Conservation (phyloP, 2,888 invertebrate genomes). For the Noctua janthina region DNA sequence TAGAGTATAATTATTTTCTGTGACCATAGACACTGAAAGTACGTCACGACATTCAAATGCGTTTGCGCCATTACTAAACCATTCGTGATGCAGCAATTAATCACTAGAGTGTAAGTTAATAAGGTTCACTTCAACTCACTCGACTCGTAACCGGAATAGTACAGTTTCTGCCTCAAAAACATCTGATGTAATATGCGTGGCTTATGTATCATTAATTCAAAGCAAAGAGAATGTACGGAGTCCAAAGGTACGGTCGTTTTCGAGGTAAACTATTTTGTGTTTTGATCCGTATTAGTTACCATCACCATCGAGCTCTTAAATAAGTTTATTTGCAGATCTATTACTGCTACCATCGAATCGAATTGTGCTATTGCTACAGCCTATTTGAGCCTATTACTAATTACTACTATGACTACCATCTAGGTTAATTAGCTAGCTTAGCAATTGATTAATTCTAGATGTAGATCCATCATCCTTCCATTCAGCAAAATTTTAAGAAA, state of each 20-base stretch:
- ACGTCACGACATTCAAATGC: conserved; percentile 45
- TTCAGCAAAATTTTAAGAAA: no score
- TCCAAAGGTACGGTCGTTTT: conserved; percentile 23
- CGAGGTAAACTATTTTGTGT: conserved; percentile 28
- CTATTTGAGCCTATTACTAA: background rate
- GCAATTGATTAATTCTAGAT: background rate
- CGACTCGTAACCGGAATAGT: conserved; percentile 34
- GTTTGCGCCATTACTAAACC: conserved; percentile 21
- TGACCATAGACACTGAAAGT: conserved; percentile 10
- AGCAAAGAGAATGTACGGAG: conserved; percentile 51
- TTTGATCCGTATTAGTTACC: conserved; percentile 1
- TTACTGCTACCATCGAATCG: background rate
- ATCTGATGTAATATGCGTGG: conserved; percentile 53
- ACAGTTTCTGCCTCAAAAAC: conserved; percentile 44
- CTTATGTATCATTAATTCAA: conserved; percentile 44
- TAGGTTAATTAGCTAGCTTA: background rate
- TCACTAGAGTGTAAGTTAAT: conserved; percentile 43
- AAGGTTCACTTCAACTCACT: conserved; percentile 42
- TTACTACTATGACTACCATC: background rate
- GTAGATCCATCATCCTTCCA: background rate
- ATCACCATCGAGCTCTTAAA: background rate
- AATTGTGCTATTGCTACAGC: background rate
- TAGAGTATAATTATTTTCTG: conserved; percentile 4
- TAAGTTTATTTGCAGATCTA: background rate
- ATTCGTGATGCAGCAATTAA: conserved; percentile 36